Evolutionary conservation across 2,113 vertebrate genomes (phyloP).

Genomic region (Tragelaphus strepsiceros): DNA sequence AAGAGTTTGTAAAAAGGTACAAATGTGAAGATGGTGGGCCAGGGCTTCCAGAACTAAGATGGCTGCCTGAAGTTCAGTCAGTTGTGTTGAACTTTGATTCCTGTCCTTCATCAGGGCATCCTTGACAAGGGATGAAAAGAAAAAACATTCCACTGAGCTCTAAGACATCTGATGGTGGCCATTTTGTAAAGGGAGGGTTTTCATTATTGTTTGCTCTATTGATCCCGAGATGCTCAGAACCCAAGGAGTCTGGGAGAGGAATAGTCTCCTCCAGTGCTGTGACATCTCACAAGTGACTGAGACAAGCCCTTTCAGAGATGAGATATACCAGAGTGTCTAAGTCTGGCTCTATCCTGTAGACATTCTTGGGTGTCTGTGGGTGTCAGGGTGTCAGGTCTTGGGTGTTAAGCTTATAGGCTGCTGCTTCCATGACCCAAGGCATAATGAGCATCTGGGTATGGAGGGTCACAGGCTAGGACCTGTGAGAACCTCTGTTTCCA

Average conservation of each 20-base stretch:
- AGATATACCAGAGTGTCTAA: not conserved
- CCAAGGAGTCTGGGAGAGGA: rapidly evolving
- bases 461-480: rapidly evolving
- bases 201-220: not conserved
- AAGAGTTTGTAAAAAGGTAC: not conserved
- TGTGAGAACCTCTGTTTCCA: not conserved
- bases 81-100: not conserved
- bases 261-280: not conserved
- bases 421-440: not conserved
- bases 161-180: not conserved
- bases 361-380: not conserved
- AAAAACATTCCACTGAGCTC: not conserved
- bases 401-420: not conserved
- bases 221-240: rapidly evolving
- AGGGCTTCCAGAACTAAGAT: not conserved
- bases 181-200: not conserved
- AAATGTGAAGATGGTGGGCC: not conserved
- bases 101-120: not conserved
- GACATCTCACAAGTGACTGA: not conserved
- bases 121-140: not conserved
- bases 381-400: not conserved
- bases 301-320: not conserved
- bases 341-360: not conserved
- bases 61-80: not conserved
- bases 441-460: not conserved